phyloP scores from a whole-genome alignment of 2,113 vertebrate genomes.

The Hydrolagus affinis region DNA sequence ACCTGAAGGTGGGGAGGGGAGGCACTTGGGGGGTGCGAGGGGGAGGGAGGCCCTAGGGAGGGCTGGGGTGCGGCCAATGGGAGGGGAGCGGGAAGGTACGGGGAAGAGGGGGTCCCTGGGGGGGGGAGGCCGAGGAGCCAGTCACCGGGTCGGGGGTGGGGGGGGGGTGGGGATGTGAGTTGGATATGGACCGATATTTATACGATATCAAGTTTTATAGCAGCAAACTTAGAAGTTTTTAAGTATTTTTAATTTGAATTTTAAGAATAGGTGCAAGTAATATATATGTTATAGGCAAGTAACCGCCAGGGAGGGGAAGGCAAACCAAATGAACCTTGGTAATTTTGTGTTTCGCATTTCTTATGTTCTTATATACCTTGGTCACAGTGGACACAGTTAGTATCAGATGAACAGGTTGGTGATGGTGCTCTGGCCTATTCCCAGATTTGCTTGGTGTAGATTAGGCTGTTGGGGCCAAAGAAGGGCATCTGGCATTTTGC shows the following conservation, averaged over 20 bases:
- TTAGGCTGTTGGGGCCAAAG: background rate
- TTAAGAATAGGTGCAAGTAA: too few species aligned
- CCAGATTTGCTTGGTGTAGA: background rate
- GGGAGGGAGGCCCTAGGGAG: constrained; percentile 8
- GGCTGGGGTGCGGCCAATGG: background rate
- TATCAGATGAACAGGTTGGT: background rate
- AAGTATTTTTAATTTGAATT: too few species aligned
- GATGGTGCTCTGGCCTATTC: background rate
- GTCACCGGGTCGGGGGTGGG: constrained; percentile 37
- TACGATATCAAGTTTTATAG: too few species aligned
- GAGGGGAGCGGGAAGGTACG: background rate
- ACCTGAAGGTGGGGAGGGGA: constrained; percentile 36
- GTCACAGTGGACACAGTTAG: too few species aligned
- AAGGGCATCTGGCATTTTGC: background rate
- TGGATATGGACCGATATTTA: too few species aligned
- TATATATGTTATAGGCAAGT: too few species aligned
- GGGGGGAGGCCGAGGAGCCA: background rate
- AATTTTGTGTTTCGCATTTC: too few species aligned
- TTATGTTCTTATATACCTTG: too few species aligned
- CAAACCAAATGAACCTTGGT: too few species aligned
- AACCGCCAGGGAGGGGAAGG: too few species aligned
- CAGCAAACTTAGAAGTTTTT: too few species aligned
- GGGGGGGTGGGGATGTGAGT: background rate
- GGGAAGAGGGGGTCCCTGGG: background rate
- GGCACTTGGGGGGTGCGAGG: constrained; percentile 35